Base-by-base conservation (phyloP, 2,113 vertebrate species). In the Oryctolagus cuniculus region DNA sequence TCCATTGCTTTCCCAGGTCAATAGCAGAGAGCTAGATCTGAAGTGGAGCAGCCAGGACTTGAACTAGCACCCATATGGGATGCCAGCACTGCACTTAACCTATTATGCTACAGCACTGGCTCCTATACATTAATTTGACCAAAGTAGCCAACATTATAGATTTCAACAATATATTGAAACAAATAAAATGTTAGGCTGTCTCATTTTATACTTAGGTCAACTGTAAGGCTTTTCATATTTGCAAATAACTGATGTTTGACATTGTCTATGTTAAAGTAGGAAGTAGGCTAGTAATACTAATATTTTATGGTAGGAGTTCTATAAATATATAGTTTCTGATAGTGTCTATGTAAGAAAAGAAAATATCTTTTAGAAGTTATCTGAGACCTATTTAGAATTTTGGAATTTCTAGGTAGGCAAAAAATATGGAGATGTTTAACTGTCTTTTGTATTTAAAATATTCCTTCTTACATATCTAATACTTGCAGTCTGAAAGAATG, bases 311-410 rank as follows among this genome's bases (percentile, higher is more conserved):
- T 69, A 74, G 17, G 36, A 53, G 7, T 77, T 91, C 91, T 0
- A 13, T 67, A 84, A 79, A 73, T 77, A 11, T 15, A 2, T 83
- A 12, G 58, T 95, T 77, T 93, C n/a, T 12, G 36, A 63, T 80
- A 72, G 11, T 82, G 25, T 58, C 3, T 17, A 73, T 21, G 78
- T 58, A 36, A 84, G 29, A 90, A 73, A 82, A 87, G 63, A 69
- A 89, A 66, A n/a, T 15, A 24, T 10, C 4, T 86, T 96, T 92
- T 81, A 78, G 9, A 93, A 34, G 6, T 63, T 93, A 72, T 2
- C 22, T 31, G 2, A 79, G 2, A n/a, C 17, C 31, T 80, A 70
- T 19, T 34, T 78, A n/a, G n/a, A 8, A 75, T 51, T 84, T 93
- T 51, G 79, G 86, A 16, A 44, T 80, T 89, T 80, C 49, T 61